Evolutionary conservation across 1,140 invertebrate genomes (phyloP).

Genomic region (Bombus turneri): DNA sequence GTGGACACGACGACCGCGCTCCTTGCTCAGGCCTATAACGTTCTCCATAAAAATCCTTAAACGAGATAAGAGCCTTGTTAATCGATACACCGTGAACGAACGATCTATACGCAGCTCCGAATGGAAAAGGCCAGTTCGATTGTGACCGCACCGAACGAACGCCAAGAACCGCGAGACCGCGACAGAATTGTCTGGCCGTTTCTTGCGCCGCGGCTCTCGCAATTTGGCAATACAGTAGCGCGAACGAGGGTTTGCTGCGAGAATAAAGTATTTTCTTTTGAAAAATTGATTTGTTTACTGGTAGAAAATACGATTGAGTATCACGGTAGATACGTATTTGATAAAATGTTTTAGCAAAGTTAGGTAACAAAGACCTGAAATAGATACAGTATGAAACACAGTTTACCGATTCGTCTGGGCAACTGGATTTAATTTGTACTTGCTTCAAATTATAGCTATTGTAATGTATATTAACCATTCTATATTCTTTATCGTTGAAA

Average conservation of each 20-base stretch:
- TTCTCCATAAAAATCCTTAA: slow-evolving; percentile 69
- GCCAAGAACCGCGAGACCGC: background rate
- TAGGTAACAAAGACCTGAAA: too few species aligned
- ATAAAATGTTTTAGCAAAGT: too few species aligned
- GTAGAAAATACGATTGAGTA: too few species aligned
- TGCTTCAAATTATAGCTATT: background rate
- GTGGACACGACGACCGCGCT: slow-evolving; percentile 30
- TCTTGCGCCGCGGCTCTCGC: background rate
- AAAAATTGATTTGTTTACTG: too few species aligned
- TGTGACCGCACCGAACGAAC: background rate
- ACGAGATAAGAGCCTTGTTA: slow-evolving; percentile 72
- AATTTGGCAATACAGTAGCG: too few species aligned
- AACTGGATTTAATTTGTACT: background rate
- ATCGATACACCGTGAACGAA: slow-evolving; percentile 65
- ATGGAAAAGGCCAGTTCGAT: slow-evolving; percentile 52
- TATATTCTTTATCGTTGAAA: background rate
- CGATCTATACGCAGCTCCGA: slow-evolving; percentile 29
- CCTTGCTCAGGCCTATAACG: slow-evolving; percentile 63
- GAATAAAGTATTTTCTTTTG: too few species aligned
- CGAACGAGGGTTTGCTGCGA: too few species aligned
- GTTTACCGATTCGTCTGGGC: background rate
- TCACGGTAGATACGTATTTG: too few species aligned
- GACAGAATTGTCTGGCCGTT: background rate
- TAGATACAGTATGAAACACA: too few species aligned
- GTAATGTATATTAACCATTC: background rate